Base-by-base conservation (phyloP, 1,140 invertebrate genomes). In the Acyrthosiphon pisum region DNA sequence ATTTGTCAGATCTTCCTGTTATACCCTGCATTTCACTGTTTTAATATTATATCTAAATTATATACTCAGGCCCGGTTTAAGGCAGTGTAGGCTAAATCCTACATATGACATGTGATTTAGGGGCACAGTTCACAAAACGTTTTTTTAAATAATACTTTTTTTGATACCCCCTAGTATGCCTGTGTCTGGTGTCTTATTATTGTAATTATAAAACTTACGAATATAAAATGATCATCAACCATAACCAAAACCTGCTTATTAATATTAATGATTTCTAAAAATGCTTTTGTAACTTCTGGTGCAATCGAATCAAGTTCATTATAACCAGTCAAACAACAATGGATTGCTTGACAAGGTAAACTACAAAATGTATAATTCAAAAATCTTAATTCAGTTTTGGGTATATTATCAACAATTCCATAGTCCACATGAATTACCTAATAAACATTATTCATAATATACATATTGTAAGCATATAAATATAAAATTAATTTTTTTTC, bases 261-360 rank as follows among this genome's bases (percentile, higher is more conserved):
- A 18, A 18, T 76, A 37, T 26, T 14, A 35, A 76, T 83, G n/a
- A 84, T 46, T 50, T 83, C 2, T 26, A 50, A n/a, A 92, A 92
- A 92, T 22, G 76, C 76, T 6, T 92, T 35, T 23, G 91, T 84
- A 26, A 92, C 76, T 50, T 91, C 68, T 8, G 35, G 26, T 30
- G 76, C 0, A 48, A 84, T 92, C 50, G 20, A 41, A 8, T 50
- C 44, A 50, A 92, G n/a, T 53, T 92, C 46, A 84, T 92, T 84
- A 84, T 53, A 92, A 11, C 76, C 76, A 84, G 76, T 84, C 23
- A 92, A 84, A 83, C 91, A 84, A 84, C 91, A 92, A 35, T 92
- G 91, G 7, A 92, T 83, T 1, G 91, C 91, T 26, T 92, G 91
- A 50, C 91, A 81, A 30, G 91, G 91, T 53, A 92, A 53, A 41